phyloP scores from a whole-genome alignment of 2,888 invertebrate species.

The Melanostoma mellinum region DNA sequence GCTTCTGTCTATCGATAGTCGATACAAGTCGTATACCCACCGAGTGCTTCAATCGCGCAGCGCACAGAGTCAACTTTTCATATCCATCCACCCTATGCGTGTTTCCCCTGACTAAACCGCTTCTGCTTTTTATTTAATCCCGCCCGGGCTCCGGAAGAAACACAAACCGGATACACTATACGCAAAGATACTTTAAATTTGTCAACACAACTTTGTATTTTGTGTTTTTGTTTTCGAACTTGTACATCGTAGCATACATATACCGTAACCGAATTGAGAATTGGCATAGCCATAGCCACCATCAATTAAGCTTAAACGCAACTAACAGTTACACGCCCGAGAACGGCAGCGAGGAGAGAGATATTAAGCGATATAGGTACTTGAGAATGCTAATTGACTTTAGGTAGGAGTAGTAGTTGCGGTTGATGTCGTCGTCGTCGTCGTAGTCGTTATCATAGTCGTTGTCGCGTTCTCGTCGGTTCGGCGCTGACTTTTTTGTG shows the following conservation, averaged over 20 bases:
- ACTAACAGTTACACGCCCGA: conserved; percentile 42
- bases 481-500: conserved; percentile 34
- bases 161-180: conserved; percentile 4
- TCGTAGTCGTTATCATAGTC: neutral
- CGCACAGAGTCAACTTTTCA: no score
- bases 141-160: conserved; percentile 19
- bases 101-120: neutral
- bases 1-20: no score
- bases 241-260: neutral
- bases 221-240: neutral
- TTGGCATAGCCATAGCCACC: conserved; percentile 10
- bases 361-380: conserved; percentile 14
- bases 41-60: no score
- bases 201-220: conserved; percentile 4
- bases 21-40: no score
- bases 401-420: conserved; percentile 32
- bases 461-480: conserved; percentile 13
- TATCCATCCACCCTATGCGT: neutral
- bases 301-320: conserved; percentile 61
- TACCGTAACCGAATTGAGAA: conserved; percentile 23
- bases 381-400: conserved; percentile 67
- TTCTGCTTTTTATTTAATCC: no score
- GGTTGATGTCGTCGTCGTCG: conserved; percentile 29
- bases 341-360: conserved; percentile 18
- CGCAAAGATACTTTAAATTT: conserved; percentile 18